These are phyloP conservation scores for Toxostoma redivivum DNA, from an alignment of 2,113 vertebrate genomes.

Conservation along the genomic window DNA sequence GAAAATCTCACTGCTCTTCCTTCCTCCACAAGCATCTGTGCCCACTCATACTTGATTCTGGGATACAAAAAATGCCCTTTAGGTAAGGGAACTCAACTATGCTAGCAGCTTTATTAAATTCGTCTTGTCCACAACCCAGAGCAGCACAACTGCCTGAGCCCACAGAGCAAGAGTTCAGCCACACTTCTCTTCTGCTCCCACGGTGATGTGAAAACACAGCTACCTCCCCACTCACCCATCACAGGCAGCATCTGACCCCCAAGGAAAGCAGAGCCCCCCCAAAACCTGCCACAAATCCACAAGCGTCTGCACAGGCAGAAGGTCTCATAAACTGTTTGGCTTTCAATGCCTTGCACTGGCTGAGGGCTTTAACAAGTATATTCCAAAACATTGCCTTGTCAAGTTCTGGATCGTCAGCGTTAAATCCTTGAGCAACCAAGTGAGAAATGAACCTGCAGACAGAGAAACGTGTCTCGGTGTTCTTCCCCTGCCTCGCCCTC, in stretches of 20 bases:
- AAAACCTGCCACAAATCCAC: background rate
- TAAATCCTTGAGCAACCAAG: constrained; percentile 23
- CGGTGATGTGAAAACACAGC: accelerated
- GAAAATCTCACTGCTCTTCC: background rate
- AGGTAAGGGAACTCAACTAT: accelerated
- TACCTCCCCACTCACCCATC: accelerated
- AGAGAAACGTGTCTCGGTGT: background rate
- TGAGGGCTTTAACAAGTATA: background rate
- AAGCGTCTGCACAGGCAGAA: background rate
- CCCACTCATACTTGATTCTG: background rate
- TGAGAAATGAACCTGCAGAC: background rate
- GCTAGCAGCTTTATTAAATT: background rate
- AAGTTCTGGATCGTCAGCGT: background rate
- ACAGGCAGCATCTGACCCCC: background rate
- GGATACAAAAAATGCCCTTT: background rate
- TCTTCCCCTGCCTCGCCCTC: background rate
- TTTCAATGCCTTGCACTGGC: background rate
- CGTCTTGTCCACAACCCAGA: background rate
- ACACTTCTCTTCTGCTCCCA: background rate
- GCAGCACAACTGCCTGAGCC: background rate
- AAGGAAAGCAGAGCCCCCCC: background rate
- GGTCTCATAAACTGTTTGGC: background rate
- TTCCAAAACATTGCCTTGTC: background rate
- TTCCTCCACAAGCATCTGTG: background rate
- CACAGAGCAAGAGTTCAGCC: background rate